A percentile compares a stretch with the other conserved stretches of the same genome.
Evolutionary conservation across 1,140 invertebrate genomes (phyloP).

Genomic region (Dendrolimus kikuchii): DNA sequence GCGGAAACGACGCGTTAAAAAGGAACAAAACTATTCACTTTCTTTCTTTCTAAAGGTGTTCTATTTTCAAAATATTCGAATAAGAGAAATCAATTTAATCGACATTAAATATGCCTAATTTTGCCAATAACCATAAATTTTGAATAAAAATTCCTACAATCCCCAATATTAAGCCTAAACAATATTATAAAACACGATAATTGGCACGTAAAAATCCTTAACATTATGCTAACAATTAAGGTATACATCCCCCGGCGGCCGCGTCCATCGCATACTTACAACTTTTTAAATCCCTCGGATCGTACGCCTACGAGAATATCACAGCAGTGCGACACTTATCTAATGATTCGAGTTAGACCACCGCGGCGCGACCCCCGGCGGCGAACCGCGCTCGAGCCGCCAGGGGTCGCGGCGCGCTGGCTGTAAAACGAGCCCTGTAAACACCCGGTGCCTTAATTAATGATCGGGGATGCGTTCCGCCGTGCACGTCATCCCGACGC

Average conservation of each 20-base stretch:
- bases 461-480: slow-evolving; percentile 4
- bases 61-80: no score
- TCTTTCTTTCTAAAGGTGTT: no score
- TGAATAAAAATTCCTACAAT: no score
- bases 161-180: no score
- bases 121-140: no score
- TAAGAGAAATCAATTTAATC: no score
- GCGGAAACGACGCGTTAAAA: slow-evolving; percentile 23
- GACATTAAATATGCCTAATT: no score
- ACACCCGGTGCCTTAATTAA: slow-evolving; percentile 41
- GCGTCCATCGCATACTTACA: slow-evolving; percentile 20
- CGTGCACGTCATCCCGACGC: no score
- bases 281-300: slow-evolving; percentile 35
- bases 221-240: slow-evolving; percentile 8
- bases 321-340: slow-evolving; percentile 52
- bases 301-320: slow-evolving; percentile 51
- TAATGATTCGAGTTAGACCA: slow-evolving; percentile 28
- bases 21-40: background rate
- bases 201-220: slow-evolving; percentile 3
- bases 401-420: slow-evolving; percentile 14
- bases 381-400: slow-evolving; percentile 2
- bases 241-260: slow-evolving; percentile 17
- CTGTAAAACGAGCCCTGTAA: slow-evolving; percentile 41
- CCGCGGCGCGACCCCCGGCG: slow-evolving; percentile 4
- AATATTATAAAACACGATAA: slow-evolving; percentile 4